Evolutionary conservation across 2,888 invertebrate species (phyloP).

Genomic region (Cheiracanthium punctorium): DNA sequence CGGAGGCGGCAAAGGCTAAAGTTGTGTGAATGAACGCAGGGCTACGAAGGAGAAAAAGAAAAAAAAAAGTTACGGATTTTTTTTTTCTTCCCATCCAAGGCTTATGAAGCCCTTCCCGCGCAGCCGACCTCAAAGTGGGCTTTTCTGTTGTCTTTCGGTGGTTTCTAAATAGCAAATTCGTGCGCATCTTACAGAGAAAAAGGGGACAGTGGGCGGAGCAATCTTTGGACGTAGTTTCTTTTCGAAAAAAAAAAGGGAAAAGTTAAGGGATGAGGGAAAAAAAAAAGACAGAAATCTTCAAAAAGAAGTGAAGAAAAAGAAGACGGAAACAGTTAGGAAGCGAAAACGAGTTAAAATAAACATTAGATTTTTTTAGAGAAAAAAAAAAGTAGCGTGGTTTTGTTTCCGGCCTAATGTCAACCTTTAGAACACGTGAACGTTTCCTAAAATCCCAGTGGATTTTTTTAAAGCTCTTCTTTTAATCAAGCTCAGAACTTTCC

Average conservation of each 20-base stretch:
- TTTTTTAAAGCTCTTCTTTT: neutral
- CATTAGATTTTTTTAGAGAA: constrained; percentile 29
- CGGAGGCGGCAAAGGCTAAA: constrained; percentile 21
- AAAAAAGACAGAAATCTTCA: neutral
- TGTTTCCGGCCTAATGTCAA: constrained; percentile 64
- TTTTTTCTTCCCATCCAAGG: neutral
- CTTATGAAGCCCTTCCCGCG: constrained; percentile 16
- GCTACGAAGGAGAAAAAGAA: constrained; percentile 29
- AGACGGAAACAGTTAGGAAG: constrained; percentile 53
- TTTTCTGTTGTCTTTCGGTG: constrained; percentile 64
- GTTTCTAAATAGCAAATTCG: constrained; percentile 66
- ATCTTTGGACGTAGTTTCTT: constrained; percentile 50
- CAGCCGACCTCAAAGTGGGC: constrained; percentile 22
- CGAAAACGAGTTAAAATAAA: constrained; percentile 67
- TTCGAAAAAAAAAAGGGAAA: constrained; percentile 21
- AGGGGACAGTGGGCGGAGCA: constrained; percentile 1
- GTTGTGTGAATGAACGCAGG: constrained; percentile 55
- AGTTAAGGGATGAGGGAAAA: neutral
- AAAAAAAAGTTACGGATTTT: no score
- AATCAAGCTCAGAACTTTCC: constrained; percentile 25
- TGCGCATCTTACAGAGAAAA: constrained; percentile 24
- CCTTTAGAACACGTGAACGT: constrained; percentile 24
- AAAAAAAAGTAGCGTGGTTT: constrained; percentile 39
- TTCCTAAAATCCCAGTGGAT: constrained; percentile 22
- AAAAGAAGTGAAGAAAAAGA: constrained; percentile 31